Base-by-base conservation (phyloP, 2,888 invertebrate species). In the Hermaeophaga mercurialis region DNA sequence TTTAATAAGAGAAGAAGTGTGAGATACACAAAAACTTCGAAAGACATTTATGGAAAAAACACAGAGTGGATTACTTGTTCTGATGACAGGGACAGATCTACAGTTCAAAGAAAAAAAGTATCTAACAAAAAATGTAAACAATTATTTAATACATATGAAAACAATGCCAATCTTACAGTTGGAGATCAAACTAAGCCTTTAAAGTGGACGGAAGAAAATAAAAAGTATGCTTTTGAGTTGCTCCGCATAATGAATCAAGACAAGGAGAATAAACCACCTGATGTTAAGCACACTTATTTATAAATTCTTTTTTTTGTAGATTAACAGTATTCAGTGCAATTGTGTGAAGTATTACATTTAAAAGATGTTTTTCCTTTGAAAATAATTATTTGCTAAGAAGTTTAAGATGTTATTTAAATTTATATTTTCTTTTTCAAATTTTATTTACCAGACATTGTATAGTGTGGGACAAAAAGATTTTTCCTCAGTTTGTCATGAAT, bases 141-240 rank as follows among this genome's bases (percentile, higher is more conserved):
- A 18, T 19, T 61, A 4, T 60, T 62, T 36, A 39, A 58, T 5
- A 38, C 45, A 9, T 59, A 62, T 45, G 55, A 58, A 38, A 58
- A 58, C 15, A 19, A 49, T 17, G 39, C 49, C 17, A 53, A 56
- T 33, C 46, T 22, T 18, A 56, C 46, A 52, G 55, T 50, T 12
- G 46, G 47, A 9, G 34, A 36, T 26, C 49, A 53, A 14, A 61
- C 56, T 44, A 46, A 64, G 28, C 72, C 72, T 3, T 65, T 69
- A 36, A 65, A 67, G 19, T 77, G 77, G 77, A 74, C 72, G n/a
- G 69, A 73, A 48, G 74, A 75, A 61, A 75, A 58, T 54, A 77
- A 77, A 58, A 73, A 68, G 48, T 69, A 76, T 50, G 77, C 77
- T 11, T 78, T 77, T 63, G 73, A 74, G 45, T 65, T 78, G 60